Evolutionary conservation across 1,140 invertebrate species (phyloP), one percentile per base, ranked within the genome.

Genomic region (Neodiprion fabricii): DNA sequence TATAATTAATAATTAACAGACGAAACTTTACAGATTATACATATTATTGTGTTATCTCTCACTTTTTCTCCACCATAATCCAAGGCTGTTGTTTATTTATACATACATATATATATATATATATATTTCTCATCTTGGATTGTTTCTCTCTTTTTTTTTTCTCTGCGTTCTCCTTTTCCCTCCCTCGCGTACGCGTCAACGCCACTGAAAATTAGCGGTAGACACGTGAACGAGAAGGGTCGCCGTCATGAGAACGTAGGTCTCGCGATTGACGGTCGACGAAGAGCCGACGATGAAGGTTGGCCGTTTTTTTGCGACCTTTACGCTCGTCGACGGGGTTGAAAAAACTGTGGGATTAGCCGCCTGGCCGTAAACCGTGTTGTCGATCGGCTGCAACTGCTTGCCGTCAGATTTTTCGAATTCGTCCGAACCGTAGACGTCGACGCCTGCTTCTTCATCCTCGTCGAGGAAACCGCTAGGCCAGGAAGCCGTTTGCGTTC

Each of bases 391-490:
- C 0, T 72, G 70, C 61, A 77, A 23, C 17, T 81, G 75, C 80
- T 84, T 53, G 5, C 7, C 53, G 53, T 83, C 80, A 72, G 75
- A 76, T 50, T 82, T 84, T 48, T 84, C 83, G 14, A 80, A 69
- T 66, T 83, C 84, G 4, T 79, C 79, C 11, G 83, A 80, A 53
- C 81, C 82, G 67, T 75, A 82, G 1, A 78, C 70, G 53, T 61
- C 53, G 53, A 61, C 11, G 28, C 28, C 5, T 0, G 40, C 66
- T 0, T 82, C 81, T 23, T 81, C 81, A 40, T 81, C 81, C 21
- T 83, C 82, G 65, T 83, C 81, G 17, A 82, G 75, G 53, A 76
- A 76, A 79, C 2, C 76, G 65, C 14, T 17, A 17, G 79, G 75
- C 68, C 71, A 50, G 4, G 75, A 61, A 2, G 69, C 75, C 7